Base-by-base conservation (phyloP, 2,888 invertebrate species). In the Heteromyza rotundicornis region DNA sequence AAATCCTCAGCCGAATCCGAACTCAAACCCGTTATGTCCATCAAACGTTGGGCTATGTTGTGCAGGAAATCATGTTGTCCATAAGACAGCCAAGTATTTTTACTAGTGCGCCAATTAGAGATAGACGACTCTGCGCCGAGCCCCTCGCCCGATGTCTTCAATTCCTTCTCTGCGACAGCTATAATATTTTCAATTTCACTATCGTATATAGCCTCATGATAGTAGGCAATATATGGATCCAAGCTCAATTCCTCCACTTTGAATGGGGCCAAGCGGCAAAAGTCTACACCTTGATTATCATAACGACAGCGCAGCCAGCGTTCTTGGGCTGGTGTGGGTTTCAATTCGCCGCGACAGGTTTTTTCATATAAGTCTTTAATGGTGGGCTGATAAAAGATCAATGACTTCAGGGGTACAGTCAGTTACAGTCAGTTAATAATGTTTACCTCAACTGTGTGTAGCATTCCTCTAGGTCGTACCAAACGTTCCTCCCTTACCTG, bases 321-420 rank as follows among this genome's bases (percentile, higher is more conserved):
- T 55, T 78, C 74, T 58, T 82, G 74, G 61, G 73, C 77, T 57
- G 69, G 75, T 47, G 80, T 82, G 72, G 84, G 86, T 70, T 74
- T 84, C 77, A 79, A 71, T 66, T 86, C 86, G 14, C 85, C 85
- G 5, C 86, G 82, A 68, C 87, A 87, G 2, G 68, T 67, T 19
- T 58, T 49, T 14, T 57, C 58, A 55, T 63, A 68, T 0, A 69
- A 53, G 1, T 35, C 47, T 1, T 35, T 14, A 1, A 47, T 40
- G 7, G 27, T 7, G 27, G 10, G 27, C 40, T 40, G 40, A 14
- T 40, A n/a, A 40, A 10, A 3, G n/a, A n/a, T n/a, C n/a, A n/a
- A n/a, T n/a, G n/a, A n/a, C n/a, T n/a, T n/a, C n/a, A n/a, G n/a
- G n/a, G n/a, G n/a, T n/a, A n/a, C n/a, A n/a, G n/a, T n/a, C n/a